Percentiles rank a stretch among this genome's conserved stretches.
These are phyloP conservation scores for Silurus asotus DNA, from an alignment of 2,113 vertebrate species.

Conservation along the genomic window DNA sequence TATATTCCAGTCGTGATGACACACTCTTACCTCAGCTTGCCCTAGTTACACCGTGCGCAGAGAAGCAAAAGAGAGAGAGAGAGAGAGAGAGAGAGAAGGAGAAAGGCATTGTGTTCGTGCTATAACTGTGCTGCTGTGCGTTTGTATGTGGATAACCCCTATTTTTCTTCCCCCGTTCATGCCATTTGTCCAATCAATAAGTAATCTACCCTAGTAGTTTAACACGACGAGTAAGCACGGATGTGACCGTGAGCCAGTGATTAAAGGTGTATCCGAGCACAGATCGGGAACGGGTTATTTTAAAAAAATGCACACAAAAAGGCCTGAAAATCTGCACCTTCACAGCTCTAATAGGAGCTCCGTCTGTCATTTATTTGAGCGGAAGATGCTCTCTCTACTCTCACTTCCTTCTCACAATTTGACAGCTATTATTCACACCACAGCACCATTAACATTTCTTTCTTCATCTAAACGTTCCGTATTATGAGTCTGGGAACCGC, in stretches of 20 bases:
- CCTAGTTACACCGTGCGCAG: constrained; percentile 44
- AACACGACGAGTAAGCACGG: background rate
- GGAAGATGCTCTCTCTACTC: background rate
- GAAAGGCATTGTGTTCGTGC: background rate
- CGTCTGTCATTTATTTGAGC: background rate
- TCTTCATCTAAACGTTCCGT: background rate
- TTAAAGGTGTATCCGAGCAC: constrained; percentile 12
- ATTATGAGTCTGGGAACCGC: background rate
- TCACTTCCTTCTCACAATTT: constrained; percentile 11
- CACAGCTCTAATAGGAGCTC: background rate
- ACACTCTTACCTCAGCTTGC: constrained; percentile 47
- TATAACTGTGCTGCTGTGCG: constrained; percentile 4
- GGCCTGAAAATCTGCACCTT: constrained; percentile 2
- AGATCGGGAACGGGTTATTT: background rate
- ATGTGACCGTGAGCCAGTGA: background rate
- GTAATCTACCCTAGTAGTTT: background rate
- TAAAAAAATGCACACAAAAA: constrained; percentile 4
- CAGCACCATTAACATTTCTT: constrained; percentile 10
- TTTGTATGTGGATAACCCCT: constrained; percentile 10
- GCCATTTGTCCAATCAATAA: constrained; percentile 21
- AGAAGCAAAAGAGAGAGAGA: background rate
- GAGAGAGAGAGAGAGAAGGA: constrained; percentile 18
- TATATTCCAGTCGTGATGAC: constrained; percentile 37
- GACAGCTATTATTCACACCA: constrained; percentile 3
- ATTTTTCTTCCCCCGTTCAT: background rate